Conservation (phyloP, 2,888 invertebrate species). For the Amphiduros pacificus region DNA sequence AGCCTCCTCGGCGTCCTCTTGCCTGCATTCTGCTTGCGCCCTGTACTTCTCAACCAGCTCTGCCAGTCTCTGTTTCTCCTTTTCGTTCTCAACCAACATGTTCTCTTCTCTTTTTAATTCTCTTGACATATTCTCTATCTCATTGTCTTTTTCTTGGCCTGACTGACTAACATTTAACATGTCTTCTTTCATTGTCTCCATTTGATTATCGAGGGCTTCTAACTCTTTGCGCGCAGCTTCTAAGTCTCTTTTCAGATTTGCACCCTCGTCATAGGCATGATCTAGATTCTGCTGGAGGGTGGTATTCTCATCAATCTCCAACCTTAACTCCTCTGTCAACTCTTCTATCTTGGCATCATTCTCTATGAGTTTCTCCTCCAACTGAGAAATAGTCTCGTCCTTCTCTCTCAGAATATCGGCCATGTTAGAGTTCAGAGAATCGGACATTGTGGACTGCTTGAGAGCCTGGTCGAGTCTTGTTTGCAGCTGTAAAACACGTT, state of each 20-base stretch:
- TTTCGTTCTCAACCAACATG: conserved; percentile 35
- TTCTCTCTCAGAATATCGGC: conserved; percentile 78
- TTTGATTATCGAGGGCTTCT: not conserved
- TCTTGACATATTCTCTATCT: not conserved
- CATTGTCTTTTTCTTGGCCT: not conserved
- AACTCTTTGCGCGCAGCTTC: conserved; percentile 35
- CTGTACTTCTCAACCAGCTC: not conserved
- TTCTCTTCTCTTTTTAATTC: conserved; percentile 36
- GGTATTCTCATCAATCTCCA: conserved; percentile 42
- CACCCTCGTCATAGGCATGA: conserved; percentile 40
- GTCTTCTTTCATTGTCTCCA: not conserved
- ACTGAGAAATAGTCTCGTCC: conserved; percentile 81
- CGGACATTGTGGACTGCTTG: conserved; percentile 64
- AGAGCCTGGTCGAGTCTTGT: conserved; percentile 77
- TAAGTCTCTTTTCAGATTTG: conserved; percentile 41
- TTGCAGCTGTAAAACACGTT: conserved; percentile 74
- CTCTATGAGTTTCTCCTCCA: conserved; percentile 73
- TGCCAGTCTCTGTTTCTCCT: conserved; percentile 19
- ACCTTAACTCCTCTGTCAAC: conserved; percentile 46
- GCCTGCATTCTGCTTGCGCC: conserved; percentile 6
- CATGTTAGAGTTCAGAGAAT: conserved; percentile 47
- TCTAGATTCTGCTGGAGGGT: conserved; percentile 38
- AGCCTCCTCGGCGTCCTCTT: conserved; percentile 2
- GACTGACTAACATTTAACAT: too few species aligned
- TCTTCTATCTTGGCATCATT: conserved; percentile 49